Base-by-base conservation (phyloP, 2,888 invertebrate species). In the Drosophila nigricruria region DNA sequence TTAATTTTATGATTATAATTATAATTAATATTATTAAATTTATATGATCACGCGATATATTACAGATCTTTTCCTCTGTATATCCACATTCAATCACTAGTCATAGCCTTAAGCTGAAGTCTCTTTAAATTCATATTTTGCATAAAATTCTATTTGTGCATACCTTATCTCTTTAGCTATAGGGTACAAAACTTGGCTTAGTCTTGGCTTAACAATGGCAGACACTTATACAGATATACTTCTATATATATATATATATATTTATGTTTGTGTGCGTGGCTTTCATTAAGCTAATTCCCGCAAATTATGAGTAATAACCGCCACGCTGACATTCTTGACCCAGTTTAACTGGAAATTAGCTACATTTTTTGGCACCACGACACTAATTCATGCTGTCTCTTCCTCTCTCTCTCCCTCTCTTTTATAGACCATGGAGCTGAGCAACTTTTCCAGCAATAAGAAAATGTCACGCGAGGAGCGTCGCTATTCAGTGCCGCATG, bases 401-500 rank as follows among this genome's bases (percentile, higher is more conserved):
- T 43, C 16, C 20, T 40, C 18, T 34, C 25, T 43, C 27, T 49
- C 34, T 54, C 50, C 77, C 79, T 50, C 66, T 40, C 59, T 78
- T 42, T 78, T 38, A 25, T 75, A 92, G 92, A 91, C 60, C 70
- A 92, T 93, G 92, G 93, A 92, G 90, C 87, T 93, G 75, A 93
- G 92, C 85, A 92, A 92, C 78, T 92, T 92, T 79, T 88, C 91
- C 70, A 86, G 83, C 70, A 89, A 85, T 52, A 92, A 92, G 82
- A 92, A 92, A 88, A 89, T 93, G 88, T 93, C 94, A 82, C 94
- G 94, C 85, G 95, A 94, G 83, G 97, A 97, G 93, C 94, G 97
- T 88, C 95, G 97, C 91, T 97, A 97, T 94, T 97, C 97, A 60
- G 97, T 97, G 92, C 97, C 97, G 32, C 96, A 97, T 82, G 96